Evolutionary conservation across 2,888 invertebrate genomes (phyloP).

Genomic region (Petrolisthes manimaculis): DNA sequence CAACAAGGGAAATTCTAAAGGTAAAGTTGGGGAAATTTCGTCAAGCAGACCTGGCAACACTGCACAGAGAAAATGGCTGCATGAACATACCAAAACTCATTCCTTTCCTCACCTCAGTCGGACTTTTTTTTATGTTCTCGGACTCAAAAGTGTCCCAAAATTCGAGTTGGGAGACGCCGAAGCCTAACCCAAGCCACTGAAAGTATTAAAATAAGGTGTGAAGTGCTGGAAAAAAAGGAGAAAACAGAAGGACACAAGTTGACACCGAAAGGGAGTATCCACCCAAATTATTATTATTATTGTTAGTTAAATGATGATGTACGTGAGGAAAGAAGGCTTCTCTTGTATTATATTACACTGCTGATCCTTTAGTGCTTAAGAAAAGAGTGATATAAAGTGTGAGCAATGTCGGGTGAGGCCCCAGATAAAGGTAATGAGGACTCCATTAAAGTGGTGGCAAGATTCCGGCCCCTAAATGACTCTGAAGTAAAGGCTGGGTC

Average conservation of each 20-base stretch:
- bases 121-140: no score
- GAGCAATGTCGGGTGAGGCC: constrained; percentile 47
- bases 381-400: background rate
- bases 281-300: background rate
- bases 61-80: constrained; percentile 46
- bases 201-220: no score
- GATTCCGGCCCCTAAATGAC: constrained; percentile 98
- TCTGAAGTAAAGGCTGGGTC: constrained; percentile 98
- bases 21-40: no score
- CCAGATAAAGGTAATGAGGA: constrained; percentile 55
- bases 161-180: no score
- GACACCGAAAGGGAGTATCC: no score
- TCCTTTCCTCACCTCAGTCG: no score
- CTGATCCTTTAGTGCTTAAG: constrained; percentile 12
- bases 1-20: no score
- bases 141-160: no score
- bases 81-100: background rate
- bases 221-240: no score
- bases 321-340: background rate
- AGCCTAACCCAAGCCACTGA: no score
- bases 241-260: no score
- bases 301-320: background rate
- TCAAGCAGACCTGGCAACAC: no score
- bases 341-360: background rate
- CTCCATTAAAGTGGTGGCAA: constrained; percentile 79